Evolutionary conservation across 2,888 invertebrate genomes (phyloP), one percentile per base, ranked within the genome.

Genomic region (Cerceris ruficornis): DNA sequence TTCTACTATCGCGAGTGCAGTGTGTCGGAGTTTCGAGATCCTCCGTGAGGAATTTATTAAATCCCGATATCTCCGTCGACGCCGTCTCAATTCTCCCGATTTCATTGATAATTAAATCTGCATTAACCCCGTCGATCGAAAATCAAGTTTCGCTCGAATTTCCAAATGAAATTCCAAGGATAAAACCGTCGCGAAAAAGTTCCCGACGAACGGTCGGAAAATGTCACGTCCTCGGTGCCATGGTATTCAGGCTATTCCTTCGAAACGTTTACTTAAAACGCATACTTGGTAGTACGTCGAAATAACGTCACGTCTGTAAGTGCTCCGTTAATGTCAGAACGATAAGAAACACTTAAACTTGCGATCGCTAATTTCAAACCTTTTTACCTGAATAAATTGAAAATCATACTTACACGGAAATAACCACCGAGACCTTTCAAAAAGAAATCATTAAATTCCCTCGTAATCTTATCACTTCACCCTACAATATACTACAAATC

Each of bases 181-280:
- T 46, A 8, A 11, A 11, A n/a, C n/a, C 13, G 11, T n/a, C n/a
- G 1, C n/a, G 11, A 11, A 50, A 50, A 11, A n/a, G 11, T 50
- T 50, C 11, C 11, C 7, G 5, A 11, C 50, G 50, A 7, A n/a
- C 7, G n/a, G 50, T 5, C 9, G n/a, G 1, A 46, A 55, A 58
- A 70, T 62, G 71, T 71, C 74, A 65, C 71, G 17, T 64, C 64
- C 64, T 28, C 17, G 7, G 17, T 58, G 14, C 14, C 39, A 8
- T 67, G 39, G 28, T 58, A 52, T n/a, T 67, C 50, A 46, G 9
- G 7, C 6, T 52, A 9, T 9, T 55, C 8, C 42, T 43, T 43
- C 39, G 15, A 55, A 41, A 41, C 15, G 9, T 41, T 70, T 64
- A 13, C 13, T 15, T 14, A n/a, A 60, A 17, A 41, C 72, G 54